Conservation (phyloP, 1,140 invertebrate genomes). For the Macrocentrus cingulum region DNA sequence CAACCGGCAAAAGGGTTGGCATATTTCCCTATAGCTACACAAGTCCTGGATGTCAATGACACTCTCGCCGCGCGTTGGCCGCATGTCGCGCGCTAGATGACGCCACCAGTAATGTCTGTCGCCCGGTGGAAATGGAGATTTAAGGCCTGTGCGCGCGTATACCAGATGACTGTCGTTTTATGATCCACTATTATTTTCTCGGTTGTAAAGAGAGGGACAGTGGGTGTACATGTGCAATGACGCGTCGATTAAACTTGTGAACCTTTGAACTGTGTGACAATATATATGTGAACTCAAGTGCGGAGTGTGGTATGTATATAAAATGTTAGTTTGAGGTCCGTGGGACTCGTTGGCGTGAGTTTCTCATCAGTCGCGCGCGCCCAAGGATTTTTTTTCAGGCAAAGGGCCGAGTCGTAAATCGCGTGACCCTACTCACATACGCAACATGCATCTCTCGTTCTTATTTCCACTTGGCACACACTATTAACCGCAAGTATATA, state of each 20-base stretch:
- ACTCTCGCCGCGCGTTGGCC: too few species aligned
- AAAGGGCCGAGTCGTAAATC: slow-evolving; percentile 41
- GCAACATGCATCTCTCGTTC: slow-evolving; percentile 35
- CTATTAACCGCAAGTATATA: slow-evolving; percentile 11
- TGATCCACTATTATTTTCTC: slow-evolving; percentile 7
- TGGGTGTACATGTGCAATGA: slow-evolving; percentile 10
- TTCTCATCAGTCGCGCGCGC: neutral
- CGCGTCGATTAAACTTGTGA: slow-evolving; percentile 19
- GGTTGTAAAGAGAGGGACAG: neutral
- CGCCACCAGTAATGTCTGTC: too few species aligned
- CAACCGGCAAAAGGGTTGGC: neutral
- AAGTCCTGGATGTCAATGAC: slow-evolving; percentile 52
- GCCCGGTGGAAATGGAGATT: too few species aligned
- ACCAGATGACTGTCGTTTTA: neutral
- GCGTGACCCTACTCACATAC: slow-evolving; percentile 38
- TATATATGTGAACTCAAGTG: too few species aligned
- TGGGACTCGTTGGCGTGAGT: slow-evolving; percentile 5
- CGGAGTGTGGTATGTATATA: too few species aligned
- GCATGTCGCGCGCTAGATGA: neutral
- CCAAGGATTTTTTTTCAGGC: slow-evolving; percentile 23
- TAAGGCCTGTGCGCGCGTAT: too few species aligned
- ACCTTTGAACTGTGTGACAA: slow-evolving; percentile 18
- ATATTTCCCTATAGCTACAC: slow-evolving; percentile 1
- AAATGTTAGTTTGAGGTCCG: too few species aligned
- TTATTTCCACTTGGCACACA: slow-evolving; percentile 30